Evolutionary conservation across 2,797 vertebrate genomes (phyloP).

Genomic region (Prionace glauca): DNA sequence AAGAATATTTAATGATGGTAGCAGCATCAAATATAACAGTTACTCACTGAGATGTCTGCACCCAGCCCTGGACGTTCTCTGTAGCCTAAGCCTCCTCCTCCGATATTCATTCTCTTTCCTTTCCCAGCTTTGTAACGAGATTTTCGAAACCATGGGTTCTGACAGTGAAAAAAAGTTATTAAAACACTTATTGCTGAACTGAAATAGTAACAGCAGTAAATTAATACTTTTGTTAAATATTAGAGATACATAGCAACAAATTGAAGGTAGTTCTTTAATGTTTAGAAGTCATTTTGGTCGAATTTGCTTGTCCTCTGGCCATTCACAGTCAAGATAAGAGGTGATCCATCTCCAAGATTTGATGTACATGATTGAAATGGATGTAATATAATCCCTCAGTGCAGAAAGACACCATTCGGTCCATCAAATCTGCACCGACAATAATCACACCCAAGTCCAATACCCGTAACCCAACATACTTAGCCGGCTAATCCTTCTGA

Average conservation of each 20-base stretch:
- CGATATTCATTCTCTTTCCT: slow-evolving; percentile 91
- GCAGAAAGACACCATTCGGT: no score
- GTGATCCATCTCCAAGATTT: neutral
- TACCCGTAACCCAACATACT: no score
- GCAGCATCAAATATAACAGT: neutral
- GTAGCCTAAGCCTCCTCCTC: slow-evolving; percentile 91
- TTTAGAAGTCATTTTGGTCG: neutral
- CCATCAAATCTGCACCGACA: no score
- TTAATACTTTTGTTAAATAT: neutral
- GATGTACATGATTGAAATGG: neutral
- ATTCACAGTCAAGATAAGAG: neutral
- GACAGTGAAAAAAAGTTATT: neutral
- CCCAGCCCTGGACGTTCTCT: slow-evolving; percentile 88
- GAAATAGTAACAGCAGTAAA: neutral
- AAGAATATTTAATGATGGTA: neutral
- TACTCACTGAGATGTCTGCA: slow-evolving; percentile 80
- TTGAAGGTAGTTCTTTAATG: neutral
- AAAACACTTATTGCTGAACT: neutral
- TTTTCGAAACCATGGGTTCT: slow-evolving; percentile 98
- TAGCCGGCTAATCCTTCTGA: no score
- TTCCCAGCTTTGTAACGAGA: slow-evolving; percentile 92
- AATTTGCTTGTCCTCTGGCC: neutral
- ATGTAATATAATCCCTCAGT: no score
- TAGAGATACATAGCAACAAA: neutral
- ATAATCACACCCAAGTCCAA: no score